Base-by-base conservation (phyloP, 2,113 vertebrate species). In the Dasyurus viverrinus region DNA sequence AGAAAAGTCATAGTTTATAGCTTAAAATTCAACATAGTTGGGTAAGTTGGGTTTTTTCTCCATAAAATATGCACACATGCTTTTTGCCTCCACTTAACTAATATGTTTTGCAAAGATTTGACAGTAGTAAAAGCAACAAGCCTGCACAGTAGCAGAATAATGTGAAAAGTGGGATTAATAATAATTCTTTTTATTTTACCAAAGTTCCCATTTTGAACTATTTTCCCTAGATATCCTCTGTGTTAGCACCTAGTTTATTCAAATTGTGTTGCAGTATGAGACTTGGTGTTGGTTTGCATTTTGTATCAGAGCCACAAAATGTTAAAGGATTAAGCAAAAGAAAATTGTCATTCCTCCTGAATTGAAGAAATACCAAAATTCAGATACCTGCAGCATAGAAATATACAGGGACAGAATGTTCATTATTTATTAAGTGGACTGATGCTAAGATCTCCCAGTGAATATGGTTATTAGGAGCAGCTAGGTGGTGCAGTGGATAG, bases 81-180 rank as follows among this genome's bases (percentile, higher is more conserved):
- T 98, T 98, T 99, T 98, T 96, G 98, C 92, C 96, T 96, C 97
- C 97, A 98, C 98, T 98, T 98, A 98, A 98, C 98, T 98, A 98
- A 98, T 97, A 95, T 98, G 94, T 98, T 98, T 98, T 98, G 96
- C 97, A 98, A 98, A 98, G 97, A 95, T 93, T 97, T 98, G 98
- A 98, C 97, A 98, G 98, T 94, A 97, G 92, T 96, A 98, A 98
- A 97, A 97, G 97, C 93, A 98, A 97, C 93, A 98, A 98, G 98
- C 98, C 92, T 98, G 98, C 97, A 96, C 90, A 98, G 96, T 94
- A 89, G 89, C 95, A 97, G 98, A 97, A 84, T 96, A 97, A 97
- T 96, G 95, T 93, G 54, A 94, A 97, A 96, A 97, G 42, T 91
- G 5, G 97, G 96, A 98, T 97, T 98, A 98, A 98, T 95, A 96